These are phyloP conservation scores for Laticauda laticaudata DNA, from an alignment of 2,113 vertebrate species.

Conservation along the genomic window DNA sequence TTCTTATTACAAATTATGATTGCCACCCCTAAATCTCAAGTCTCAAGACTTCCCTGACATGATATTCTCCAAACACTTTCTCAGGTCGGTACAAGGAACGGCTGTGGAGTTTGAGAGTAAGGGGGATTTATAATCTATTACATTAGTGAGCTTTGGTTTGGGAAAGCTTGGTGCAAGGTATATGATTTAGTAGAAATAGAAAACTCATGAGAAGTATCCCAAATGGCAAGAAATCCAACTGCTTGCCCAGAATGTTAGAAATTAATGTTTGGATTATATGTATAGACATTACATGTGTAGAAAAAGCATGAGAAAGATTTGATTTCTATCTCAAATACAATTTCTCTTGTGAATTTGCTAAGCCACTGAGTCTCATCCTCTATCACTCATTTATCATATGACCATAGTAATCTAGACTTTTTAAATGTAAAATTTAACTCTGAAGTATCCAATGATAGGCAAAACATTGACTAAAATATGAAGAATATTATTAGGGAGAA, in stretches of 20 bases:
- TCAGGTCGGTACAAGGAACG: neutral
- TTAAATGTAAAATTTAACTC: neutral
- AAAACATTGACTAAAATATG: neutral
- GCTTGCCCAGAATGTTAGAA: neutral
- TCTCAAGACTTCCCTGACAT: neutral
- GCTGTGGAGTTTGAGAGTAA: neutral
- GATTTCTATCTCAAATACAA: neutral
- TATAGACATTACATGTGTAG: neutral
- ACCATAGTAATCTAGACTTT: neutral
- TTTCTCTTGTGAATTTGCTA: neutral
- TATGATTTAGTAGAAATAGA: neutral
- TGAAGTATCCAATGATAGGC: neutral
- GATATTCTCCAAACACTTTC: neutral
- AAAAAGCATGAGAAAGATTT: neutral
- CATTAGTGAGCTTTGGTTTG: neutral
- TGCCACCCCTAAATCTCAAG: neutral
- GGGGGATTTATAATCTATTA: neutral
- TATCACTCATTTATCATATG: neutral
- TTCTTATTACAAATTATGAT: neutral
- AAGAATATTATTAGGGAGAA: neutral
- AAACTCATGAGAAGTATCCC: no score
- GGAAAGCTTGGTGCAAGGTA: neutral
- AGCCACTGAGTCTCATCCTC: neutral
- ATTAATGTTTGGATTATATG: neutral
- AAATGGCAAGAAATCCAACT: neutral